Conservation (phyloP, 2,888 invertebrate species). For the Didymodactylos carnosus region DNA sequence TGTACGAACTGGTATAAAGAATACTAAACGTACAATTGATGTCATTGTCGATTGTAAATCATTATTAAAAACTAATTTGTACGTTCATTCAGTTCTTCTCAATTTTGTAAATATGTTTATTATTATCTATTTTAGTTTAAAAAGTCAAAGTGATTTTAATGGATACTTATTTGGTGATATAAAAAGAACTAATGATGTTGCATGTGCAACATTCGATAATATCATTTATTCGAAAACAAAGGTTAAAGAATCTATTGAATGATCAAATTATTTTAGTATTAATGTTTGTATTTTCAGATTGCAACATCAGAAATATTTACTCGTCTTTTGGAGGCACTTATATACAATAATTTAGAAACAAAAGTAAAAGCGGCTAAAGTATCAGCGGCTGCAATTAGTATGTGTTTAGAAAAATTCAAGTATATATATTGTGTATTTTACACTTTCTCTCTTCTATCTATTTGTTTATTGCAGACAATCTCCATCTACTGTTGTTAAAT, state of each 20-base stretch:
- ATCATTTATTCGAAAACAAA: background rate
- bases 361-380: background rate
- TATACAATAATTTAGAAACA: background rate
- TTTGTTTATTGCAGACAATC: background rate
- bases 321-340: background rate
- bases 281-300: background rate
- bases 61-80: background rate
- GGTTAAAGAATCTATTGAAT: background rate
- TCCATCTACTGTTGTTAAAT: background rate
- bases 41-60: background rate
- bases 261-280: background rate
- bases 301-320: background rate
- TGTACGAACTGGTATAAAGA: background rate
- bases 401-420: background rate
- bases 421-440: no score
- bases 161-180: background rate
- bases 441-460: background rate
- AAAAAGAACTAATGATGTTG: background rate
- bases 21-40: background rate
- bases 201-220: background rate
- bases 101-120: background rate
- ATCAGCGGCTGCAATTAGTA: background rate
- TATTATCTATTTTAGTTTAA: background rate
- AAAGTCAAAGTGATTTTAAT: background rate
- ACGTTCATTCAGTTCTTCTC: background rate